Evolutionary conservation across 2,113 vertebrate species (phyloP), one percentile per base, ranked within the genome.

Genomic region (Clarias magur): DNA sequence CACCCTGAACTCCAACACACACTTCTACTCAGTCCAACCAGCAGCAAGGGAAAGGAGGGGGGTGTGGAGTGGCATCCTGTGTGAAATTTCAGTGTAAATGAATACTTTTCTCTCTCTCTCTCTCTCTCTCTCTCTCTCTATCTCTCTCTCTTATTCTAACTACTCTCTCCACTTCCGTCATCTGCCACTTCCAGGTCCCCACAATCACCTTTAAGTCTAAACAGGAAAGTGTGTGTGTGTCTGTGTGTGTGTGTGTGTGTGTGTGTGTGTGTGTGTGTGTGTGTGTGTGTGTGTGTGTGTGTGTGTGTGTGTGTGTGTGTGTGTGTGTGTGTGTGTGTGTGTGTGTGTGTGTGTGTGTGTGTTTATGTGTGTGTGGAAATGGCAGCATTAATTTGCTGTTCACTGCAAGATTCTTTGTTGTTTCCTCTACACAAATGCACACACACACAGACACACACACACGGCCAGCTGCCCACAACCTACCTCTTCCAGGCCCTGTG

Each of bases 21-120:
- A 86, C 63, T 25, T 17, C 17, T n/a, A 60, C 30, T 42, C 79
- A 76, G 96, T 96, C 95, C 97, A 95, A 97, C 95, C 91, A 91
- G 30, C 78, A 85, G 68, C 67, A 54, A 89, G 90, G 90, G 91
- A 56, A 83, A 25, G 21, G 23, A 65, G 34, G 38, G 88, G 56
- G 13, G 60, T 57, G 5, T 85, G 95, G 94, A 94, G 92, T 93
- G 94, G 97, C 97, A 97, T 99, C 97, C 98, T 98, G 97, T 96
- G 95, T 97, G 96, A 98, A 98, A 99, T 96, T 95, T 96, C 95
- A 97, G 96, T 97, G 98, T 98, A 99, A 99, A 98, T 98, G 99
- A 99, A 99, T 97, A 97, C 95, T 96, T 97, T 96, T 95, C 48
- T 48, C 48, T 48, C 48, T 48, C 48, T 42, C 42, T 42, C 42